Evolutionary conservation across 2,797 vertebrate genomes (phyloP).

Genomic region (Rhabdophis nuchalis): DNA sequence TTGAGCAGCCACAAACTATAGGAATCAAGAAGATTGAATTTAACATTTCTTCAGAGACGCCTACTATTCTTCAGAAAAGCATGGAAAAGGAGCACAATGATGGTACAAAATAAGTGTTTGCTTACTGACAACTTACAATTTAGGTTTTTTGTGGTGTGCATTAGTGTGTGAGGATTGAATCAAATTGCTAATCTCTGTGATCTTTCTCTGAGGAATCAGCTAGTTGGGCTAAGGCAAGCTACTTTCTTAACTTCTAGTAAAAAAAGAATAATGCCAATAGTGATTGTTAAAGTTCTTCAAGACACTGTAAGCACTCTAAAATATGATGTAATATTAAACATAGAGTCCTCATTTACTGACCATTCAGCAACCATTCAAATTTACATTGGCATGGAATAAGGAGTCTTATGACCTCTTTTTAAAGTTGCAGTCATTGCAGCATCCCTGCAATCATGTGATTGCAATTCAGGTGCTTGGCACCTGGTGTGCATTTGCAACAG

Average conservation of each 20-base stretch:
- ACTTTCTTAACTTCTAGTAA: not conserved
- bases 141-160: not conserved
- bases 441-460: not conserved
- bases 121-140: not conserved
- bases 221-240: not conserved
- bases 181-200: not conserved
- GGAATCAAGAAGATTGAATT: constrained; percentile 91
- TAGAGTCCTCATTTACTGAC: not conserved
- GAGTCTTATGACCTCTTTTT: not conserved
- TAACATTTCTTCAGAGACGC: constrained; percentile 83
- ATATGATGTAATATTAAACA: not conserved
- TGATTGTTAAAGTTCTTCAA: not conserved
- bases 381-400: not conserved
- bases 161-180: not conserved
- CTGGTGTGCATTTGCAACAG: not conserved
- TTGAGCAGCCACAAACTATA: constrained; percentile 83
- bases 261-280: not conserved
- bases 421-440: not conserved
- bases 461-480: not conserved
- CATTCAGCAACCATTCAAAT: not conserved
- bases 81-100: constrained; percentile 60
- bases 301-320: not conserved
- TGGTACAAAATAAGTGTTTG: constrained; percentile 60
- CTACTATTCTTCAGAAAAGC: constrained; percentile 69
- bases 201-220: not conserved